Evolutionary conservation across 2,113 vertebrate species (phyloP), one percentile per base, ranked within the genome.

Genomic region (Megaleporinus macrocephalus): DNA sequence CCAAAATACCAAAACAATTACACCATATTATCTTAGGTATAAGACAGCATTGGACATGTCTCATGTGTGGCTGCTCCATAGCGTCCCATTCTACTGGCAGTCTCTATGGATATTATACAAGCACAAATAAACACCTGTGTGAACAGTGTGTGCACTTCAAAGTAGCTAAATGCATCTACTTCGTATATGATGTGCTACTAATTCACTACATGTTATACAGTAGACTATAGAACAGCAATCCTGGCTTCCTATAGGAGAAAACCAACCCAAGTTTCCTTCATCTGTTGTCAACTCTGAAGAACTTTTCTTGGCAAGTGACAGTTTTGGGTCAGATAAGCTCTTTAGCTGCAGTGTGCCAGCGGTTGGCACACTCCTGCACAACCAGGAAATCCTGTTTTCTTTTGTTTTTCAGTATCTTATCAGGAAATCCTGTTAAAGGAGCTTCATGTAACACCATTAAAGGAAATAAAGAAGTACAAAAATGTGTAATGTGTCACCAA

Each of bases 351-450:
- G 9, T 55, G 9, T 16, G 36, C 20, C 41, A 44, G 41, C 1
- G 16, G 49, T 18, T 29, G 49, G 18, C 61, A 41, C 3, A 44
- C 14, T 18, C 1, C 13, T 57, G 22, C 3, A 16, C 33, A 78
- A 29, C 12, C 47, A 57, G 49, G 66, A 41, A 55, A 55, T 68
- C 66, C 47, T 36, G n/a, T 53, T 78, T 55, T 78, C n/a, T 24
- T 61, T 61, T 61, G 57, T 61, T 24, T 57, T 61, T 13, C 24
- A 26, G 22, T 26, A 2, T 61, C n/a, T 61, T 61, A 61, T 61
- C 57, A 61, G 57, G 57, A 61, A 61, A 78, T 16, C 49, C 51
- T 13, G 14, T 41, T 33, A 68, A 51, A 77, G 51, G 24, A 29
- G 27, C 16, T 44, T 53, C 27, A 16, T 13, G 12, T 12, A 61